Percentiles rank a stretch among this genome's conserved stretches.
Conservation (phyloP, 2,797 vertebrate species). For the Scomberomorus guttatus region DNA sequence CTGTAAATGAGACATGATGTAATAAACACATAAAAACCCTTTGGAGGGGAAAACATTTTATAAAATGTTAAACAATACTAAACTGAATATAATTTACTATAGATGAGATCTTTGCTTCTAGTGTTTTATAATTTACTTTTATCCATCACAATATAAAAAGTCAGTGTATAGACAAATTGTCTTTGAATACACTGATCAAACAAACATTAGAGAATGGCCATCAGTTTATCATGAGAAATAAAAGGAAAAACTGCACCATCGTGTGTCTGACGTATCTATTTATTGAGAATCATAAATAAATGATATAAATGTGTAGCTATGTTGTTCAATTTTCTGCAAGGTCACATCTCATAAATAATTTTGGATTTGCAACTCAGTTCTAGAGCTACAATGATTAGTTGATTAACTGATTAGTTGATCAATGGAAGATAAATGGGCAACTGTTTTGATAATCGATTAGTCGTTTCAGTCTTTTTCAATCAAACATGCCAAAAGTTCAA, state of each 20-base stretch:
- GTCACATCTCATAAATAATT: too few species aligned
- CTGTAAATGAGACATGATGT: constrained; percentile 3
- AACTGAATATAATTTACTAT: background rate
- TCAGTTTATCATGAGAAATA: background rate
- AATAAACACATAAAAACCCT: background rate
- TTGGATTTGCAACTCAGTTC: too few species aligned
- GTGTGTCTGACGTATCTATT: background rate
- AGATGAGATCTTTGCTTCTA: background rate
- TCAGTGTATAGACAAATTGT: background rate
- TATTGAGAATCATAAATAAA: background rate
- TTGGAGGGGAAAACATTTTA: background rate
- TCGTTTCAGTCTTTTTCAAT: too few species aligned
- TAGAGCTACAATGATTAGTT: too few species aligned
- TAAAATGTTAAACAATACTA: background rate
- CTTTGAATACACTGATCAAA: background rate
- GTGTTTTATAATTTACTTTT: background rate
- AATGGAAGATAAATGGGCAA: too few species aligned
- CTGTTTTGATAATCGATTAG: too few species aligned
- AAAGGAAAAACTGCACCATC: background rate
- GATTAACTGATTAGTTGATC: too few species aligned
- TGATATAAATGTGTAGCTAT: background rate
- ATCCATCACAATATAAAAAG: background rate
- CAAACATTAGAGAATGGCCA: background rate
- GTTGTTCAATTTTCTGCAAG: too few species aligned
- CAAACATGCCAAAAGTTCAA: too few species aligned